phyloP scores from a whole-genome alignment of 1,140 invertebrate species.

The Acromyrmex echinatior region DNA sequence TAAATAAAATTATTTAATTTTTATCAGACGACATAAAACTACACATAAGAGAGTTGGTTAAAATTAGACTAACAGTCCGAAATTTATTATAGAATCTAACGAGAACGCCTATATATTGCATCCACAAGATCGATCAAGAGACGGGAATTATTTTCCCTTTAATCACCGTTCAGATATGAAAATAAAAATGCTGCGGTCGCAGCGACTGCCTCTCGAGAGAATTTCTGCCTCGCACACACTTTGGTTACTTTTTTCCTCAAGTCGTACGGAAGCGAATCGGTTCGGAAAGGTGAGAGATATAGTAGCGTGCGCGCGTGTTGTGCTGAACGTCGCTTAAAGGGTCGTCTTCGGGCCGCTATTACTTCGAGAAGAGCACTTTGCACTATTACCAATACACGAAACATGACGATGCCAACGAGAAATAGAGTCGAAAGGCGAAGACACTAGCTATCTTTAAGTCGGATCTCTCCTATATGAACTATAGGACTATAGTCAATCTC shows the following conservation, averaged over 20 bases:
- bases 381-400: slow-evolving; percentile 81
- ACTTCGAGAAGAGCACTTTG: slow-evolving; percentile 80
- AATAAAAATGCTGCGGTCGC: slow-evolving; percentile 50
- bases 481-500: neutral
- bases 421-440: slow-evolving; percentile 43
- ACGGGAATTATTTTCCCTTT: slow-evolving; percentile 60
- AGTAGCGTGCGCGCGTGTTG: too few species aligned
- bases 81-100: slow-evolving; percentile 70
- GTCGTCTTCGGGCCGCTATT: slow-evolving; percentile 76
- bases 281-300: neutral
- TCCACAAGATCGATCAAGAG: slow-evolving; percentile 66
- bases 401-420: slow-evolving; percentile 62
- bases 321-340: slow-evolving; percentile 14
- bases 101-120: slow-evolving; percentile 65
- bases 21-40: neutral
- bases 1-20: neutral
- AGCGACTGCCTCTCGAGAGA: slow-evolving; percentile 17
- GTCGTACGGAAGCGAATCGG: slow-evolving; percentile 19
- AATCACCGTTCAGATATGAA: slow-evolving; percentile 53
- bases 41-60: neutral
- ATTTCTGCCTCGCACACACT: slow-evolving; percentile 45
- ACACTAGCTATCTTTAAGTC: slow-evolving; percentile 41
- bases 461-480: neutral
- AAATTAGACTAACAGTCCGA: slow-evolving; percentile 27
- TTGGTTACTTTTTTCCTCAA: slow-evolving; percentile 15